A percentile compares a stretch with the other conserved stretches of the same genome.
These are phyloP conservation scores for Nothocercus nigrocapillus DNA, from an alignment of 2,113 vertebrate species.

Conservation along the genomic window DNA sequence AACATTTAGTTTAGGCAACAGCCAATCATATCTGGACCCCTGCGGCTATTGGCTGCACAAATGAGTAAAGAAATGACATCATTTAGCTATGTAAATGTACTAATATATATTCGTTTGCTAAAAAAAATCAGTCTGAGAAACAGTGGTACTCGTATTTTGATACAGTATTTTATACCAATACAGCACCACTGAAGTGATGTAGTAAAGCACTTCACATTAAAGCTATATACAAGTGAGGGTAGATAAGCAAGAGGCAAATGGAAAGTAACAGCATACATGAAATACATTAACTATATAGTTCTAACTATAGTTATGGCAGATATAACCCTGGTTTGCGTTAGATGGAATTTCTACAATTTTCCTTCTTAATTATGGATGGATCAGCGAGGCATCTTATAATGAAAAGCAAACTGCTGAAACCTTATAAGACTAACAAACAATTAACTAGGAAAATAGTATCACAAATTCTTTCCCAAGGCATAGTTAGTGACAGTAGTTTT, in stretches of 20 bases:
- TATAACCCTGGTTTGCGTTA: neutral
- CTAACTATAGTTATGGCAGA: neutral
- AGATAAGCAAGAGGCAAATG: neutral
- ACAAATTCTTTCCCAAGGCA: neutral
- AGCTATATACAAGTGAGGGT: neutral
- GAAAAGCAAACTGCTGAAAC: conserved; percentile 21
- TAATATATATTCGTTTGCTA: too few relatives aligned
- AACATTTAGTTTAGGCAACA: neutral
- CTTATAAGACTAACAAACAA: conserved; percentile 35
- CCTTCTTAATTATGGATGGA: neutral
- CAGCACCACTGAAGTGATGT: neutral
- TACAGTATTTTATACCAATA: neutral
- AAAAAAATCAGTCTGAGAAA: neutral
- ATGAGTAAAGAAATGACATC: neutral
- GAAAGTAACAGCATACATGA: neutral
- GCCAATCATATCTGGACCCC: neutral
- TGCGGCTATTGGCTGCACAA: neutral
- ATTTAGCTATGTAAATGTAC: neutral
- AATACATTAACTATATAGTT: neutral
- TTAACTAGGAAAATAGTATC: neutral
- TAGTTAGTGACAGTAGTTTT: neutral
- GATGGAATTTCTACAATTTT: neutral
- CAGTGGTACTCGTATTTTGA: neutral
- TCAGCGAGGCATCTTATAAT: neutral
- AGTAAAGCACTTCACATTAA: neutral